A percentile compares a stretch with the other conserved stretches of the same genome.
phyloP scores from a whole-genome alignment of 2,113 vertebrate genomes.

The Hirundichthys speculiger region DNA sequence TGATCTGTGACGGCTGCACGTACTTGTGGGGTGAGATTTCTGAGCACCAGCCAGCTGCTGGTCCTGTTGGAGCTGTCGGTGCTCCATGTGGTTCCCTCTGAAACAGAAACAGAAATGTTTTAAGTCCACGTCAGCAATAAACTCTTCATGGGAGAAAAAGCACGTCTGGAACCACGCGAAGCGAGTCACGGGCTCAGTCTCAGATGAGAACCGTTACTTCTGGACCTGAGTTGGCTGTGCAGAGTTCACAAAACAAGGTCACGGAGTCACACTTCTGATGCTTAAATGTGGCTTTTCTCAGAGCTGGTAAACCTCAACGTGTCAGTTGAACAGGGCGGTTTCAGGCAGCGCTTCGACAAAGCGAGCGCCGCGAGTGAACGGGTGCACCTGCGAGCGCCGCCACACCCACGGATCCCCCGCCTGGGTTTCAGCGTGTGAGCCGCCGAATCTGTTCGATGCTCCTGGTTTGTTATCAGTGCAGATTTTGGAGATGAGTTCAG shows the following conservation, averaged over 20 bases:
- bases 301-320: constrained; percentile 63
- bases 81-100: constrained; percentile 94
- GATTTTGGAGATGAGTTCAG: no score
- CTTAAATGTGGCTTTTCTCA: neutral
- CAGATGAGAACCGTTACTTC: no score
- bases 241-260: constrained; percentile 11
- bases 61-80: constrained; percentile 94
- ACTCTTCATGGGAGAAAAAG: neutral
- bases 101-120: constrained; percentile 3
- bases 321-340: constrained; percentile 64
- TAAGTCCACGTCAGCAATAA: neutral
- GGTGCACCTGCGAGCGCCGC: constrained; percentile 10
- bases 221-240: no score
- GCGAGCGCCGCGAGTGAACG: neutral
- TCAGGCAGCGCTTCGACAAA: neutral
- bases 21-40: constrained; percentile 98
- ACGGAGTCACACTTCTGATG: neutral
- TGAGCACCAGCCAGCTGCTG: constrained; percentile 98
- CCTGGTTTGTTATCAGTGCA: no score
- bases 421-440: constrained; percentile 16
- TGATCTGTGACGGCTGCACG: neutral
- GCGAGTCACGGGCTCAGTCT: neutral
- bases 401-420: constrained; percentile 10
- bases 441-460: neutral
- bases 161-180: neutral